Percentiles rank a stretch among this genome's conserved stretches.
phyloP scores from a whole-genome alignment of 92 coral and sea anemone genomes.

The Phenganax stokvisi region DNA sequence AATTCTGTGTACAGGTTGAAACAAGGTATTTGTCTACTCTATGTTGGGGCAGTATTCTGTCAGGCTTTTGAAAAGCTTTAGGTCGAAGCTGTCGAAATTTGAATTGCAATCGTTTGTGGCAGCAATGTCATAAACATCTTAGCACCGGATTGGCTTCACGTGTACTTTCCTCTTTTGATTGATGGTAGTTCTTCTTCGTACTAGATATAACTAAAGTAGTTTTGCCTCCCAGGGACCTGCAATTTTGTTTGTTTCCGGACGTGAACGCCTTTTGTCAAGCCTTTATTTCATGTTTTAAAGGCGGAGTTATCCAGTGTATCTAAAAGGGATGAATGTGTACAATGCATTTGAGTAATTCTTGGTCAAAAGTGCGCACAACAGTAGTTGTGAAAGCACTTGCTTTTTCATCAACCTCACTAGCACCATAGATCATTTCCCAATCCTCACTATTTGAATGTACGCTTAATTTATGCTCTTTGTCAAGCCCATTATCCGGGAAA shows the following conservation, averaged over 20 bases:
- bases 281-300: conserved; percentile 21
- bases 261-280: conserved; percentile 25
- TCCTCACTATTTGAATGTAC: no score
- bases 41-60: neutral
- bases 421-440: neutral
- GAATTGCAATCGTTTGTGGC: neutral
- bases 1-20: no score
- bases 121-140: neutral
- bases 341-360: neutral
- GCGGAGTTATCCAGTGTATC: conserved; percentile 42
- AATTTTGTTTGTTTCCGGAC: conserved; percentile 2
- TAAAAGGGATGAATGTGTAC: conserved; percentile 19
- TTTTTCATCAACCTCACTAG: neutral
- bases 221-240: conserved; percentile 2
- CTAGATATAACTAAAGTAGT: conserved; percentile 5
- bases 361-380: neutral
- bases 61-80: conserved; percentile 5
- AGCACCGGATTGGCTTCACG: neutral
- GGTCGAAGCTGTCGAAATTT: neutral
- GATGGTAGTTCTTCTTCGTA: conserved; percentile 17
- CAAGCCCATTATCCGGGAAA: no score
- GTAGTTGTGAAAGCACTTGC: neutral
- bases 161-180: neutral
- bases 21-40: no score
- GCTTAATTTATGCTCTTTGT: no score